Conservation (phyloP, 2,888 invertebrate species). For the Parnassius mnemosyne region DNA sequence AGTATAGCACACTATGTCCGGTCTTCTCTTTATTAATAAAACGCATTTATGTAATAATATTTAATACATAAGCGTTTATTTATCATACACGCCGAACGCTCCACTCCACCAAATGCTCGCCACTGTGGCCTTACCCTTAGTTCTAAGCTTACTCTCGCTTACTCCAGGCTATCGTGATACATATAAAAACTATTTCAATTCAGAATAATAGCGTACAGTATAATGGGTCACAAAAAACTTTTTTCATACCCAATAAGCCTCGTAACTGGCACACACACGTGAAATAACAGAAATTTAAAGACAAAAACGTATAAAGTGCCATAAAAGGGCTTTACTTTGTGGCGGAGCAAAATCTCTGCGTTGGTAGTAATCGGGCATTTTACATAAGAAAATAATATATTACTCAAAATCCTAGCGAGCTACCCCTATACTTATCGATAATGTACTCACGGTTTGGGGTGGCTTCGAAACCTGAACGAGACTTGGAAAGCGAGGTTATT, state of each 20-base stretch:
- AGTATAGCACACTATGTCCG: no score
- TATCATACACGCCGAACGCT: no score
- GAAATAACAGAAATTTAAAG: slow-evolving; percentile 62
- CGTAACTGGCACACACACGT: slow-evolving; percentile 36
- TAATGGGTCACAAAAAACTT: slow-evolving; percentile 37
- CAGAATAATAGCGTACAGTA: slow-evolving; percentile 1
- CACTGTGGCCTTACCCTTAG: no score
- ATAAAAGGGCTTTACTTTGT: slow-evolving; percentile 73
- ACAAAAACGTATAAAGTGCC: slow-evolving; percentile 72
- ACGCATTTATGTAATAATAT: no score
- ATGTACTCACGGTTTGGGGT: slow-evolving; percentile 37
- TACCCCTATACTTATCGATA: slow-evolving; percentile 75
- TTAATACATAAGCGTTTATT: no score
- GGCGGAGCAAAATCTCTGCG: slow-evolving; percentile 68
- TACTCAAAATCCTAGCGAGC: slow-evolving; percentile 77
- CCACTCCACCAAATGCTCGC: no score
- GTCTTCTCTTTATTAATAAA: no score
- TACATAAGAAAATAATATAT: slow-evolving; percentile 80
- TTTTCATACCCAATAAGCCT: slow-evolving; percentile 47
- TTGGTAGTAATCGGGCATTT: slow-evolving; percentile 78
- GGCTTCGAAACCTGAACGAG: neutral
- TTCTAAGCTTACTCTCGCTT: no score
- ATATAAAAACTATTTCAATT: neutral
- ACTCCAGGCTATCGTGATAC: no score
- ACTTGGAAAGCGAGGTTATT: no score